Evolutionary conservation across 2,113 vertebrate genomes (phyloP).

Genomic region (Salvelinus alpinus): DNA sequence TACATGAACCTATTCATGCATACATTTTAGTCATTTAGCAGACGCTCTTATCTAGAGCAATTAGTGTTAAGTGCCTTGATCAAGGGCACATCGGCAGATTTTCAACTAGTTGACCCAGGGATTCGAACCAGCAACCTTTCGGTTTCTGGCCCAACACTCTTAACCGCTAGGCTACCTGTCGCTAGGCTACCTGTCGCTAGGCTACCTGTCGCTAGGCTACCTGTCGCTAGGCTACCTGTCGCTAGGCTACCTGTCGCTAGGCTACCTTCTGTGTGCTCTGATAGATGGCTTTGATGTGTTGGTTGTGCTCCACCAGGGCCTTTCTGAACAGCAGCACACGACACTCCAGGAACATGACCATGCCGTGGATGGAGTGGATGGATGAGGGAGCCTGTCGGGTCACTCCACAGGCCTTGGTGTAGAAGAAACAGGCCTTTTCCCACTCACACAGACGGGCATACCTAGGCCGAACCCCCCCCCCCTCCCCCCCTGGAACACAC

Average conservation of each 20-base stretch:
- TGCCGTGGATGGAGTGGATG: slow-evolving; percentile 13
- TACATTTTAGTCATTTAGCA: slow-evolving; percentile 11
- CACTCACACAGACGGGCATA: slow-evolving; percentile 19
- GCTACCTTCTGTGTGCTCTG: neutral
- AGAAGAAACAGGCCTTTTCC: slow-evolving; percentile 10
- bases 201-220: too few species aligned
- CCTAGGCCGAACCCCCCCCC: neutral
- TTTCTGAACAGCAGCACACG: slow-evolving; percentile 20
- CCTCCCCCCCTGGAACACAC: slow-evolving; percentile 16
- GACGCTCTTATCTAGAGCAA: neutral
- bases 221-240: too few species aligned
- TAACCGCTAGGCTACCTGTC: neutral
- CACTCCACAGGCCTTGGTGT: neutral
- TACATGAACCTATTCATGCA: too few species aligned
- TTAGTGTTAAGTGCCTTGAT: too few species aligned
- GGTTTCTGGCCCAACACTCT: too few species aligned
- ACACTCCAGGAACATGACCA: slow-evolving; percentile 20
- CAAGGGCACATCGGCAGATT: too few species aligned
- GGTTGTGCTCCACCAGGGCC: slow-evolving; percentile 3
- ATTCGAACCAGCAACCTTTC: too few species aligned
- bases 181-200: too few species aligned
- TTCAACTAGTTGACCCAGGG: too few species aligned
- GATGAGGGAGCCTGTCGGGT: neutral
- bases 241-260: too few species aligned
- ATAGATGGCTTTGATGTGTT: neutral